Conservation (phyloP, 2,888 invertebrate species). For the Scaptomyza cyrtandrae region DNA sequence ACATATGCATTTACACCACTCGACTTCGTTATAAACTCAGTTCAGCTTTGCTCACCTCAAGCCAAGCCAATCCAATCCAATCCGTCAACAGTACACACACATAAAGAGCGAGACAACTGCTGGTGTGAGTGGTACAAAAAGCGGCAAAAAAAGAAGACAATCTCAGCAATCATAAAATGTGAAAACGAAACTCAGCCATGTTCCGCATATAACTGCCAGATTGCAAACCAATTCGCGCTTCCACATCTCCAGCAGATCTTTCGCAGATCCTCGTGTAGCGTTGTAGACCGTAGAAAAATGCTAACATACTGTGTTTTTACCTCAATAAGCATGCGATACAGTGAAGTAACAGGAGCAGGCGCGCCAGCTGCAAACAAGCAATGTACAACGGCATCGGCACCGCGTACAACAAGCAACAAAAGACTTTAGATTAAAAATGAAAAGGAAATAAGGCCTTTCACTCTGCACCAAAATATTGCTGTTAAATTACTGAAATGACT, state of each 20-base stretch:
- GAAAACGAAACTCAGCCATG: conserved; percentile 69
- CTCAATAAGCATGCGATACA: conserved; percentile 56
- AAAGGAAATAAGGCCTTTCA: too few species aligned
- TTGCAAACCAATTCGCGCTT: conserved; percentile 12
- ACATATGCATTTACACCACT: neutral
- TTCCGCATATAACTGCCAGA: conserved; percentile 38
- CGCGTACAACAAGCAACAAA: conserved; percentile 51
- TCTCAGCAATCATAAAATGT: conserved; percentile 76
- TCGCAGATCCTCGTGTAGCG: conserved; percentile 46
- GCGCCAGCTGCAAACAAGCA: conserved; percentile 18
- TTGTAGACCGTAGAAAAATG: conserved; percentile 61
- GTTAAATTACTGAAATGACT: too few species aligned
- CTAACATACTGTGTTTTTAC: conserved; percentile 73
- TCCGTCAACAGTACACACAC: conserved; percentile 62
- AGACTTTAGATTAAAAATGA: conserved; percentile 62
- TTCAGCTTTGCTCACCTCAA: conserved; percentile 33
- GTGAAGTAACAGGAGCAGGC: conserved; percentile 15
- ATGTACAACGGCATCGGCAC: conserved; percentile 35
- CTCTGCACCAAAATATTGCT: too few species aligned
- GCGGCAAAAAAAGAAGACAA: conserved; percentile 70
- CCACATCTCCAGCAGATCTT: conserved; percentile 6
- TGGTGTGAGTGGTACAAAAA: conserved; percentile 11
- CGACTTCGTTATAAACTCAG: conserved; percentile 1
- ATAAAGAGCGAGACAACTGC: conserved; percentile 2
- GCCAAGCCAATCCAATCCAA: conserved; percentile 70